Percentiles rank a stretch among this genome's conserved stretches.
Conservation (phyloP, 2,797 vertebrate genomes). For the Pelodytes ibericus region DNA sequence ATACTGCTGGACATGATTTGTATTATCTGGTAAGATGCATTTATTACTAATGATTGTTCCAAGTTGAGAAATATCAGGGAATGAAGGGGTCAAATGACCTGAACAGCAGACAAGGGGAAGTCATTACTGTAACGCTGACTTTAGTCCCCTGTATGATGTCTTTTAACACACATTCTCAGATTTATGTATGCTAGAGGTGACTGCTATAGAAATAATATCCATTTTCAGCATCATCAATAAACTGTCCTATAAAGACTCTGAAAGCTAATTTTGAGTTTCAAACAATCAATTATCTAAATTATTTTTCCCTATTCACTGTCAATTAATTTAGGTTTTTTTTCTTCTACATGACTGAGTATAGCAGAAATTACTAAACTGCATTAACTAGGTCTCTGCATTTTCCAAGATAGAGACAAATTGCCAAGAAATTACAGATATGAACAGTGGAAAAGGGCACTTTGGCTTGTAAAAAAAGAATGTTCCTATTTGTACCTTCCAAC, state of each 20-base stretch:
- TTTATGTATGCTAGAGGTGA: not conserved
- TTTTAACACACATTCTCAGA: not conserved
- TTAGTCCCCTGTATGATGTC: not conserved
- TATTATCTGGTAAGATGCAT: no score
- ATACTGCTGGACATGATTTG: no score
- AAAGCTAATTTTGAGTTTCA: constrained; percentile 9
- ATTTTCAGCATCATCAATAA: constrained; percentile 8
- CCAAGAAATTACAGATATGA: not conserved
- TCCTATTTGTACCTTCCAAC: no score
- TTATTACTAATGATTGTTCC: no score
- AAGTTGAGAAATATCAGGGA: not conserved
- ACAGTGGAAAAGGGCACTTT: not conserved
- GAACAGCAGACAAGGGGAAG: no score
- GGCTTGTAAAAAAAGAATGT: not conserved
- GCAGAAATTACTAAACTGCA: not conserved
- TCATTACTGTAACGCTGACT: not conserved
- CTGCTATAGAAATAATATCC: not conserved
- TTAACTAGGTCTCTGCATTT: constrained; percentile 12
- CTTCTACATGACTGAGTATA: constrained; percentile 5
- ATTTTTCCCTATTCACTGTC: constrained; percentile 9
- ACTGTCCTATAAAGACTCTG: not conserved
- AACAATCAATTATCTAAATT: constrained; percentile 15
- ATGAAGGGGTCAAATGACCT: not conserved
- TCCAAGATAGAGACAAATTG: not conserved
- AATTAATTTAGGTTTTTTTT: constrained; percentile 11